These are phyloP conservation scores for Pogoniulus pusillus DNA, from an alignment of 2,797 vertebrate species.

Conservation along the genomic window DNA sequence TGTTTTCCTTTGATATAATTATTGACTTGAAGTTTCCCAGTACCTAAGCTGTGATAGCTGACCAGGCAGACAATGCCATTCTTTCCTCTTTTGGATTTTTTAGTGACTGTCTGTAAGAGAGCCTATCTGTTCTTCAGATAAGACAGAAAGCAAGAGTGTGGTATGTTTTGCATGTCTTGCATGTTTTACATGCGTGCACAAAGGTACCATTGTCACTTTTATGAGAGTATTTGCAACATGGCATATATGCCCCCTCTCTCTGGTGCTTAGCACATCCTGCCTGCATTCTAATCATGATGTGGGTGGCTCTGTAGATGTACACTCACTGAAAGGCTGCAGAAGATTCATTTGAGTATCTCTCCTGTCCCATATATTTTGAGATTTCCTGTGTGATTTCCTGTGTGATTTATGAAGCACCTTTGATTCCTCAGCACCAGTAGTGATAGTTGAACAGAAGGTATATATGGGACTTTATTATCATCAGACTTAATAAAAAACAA, in stretches of 20 bases:
- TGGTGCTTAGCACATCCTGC: background rate
- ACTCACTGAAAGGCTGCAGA: background rate
- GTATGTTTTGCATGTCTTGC: background rate
- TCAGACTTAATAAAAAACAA: background rate
- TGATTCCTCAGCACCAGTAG: background rate
- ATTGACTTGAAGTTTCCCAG: background rate
- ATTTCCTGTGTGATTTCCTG: background rate
- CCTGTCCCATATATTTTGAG: background rate
- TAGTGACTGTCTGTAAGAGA: background rate
- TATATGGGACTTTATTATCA: background rate
- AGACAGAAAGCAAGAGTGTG: background rate
- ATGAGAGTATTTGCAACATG: background rate
- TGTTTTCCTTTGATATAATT: background rate
- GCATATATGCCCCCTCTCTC: background rate
- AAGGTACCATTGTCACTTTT: background rate
- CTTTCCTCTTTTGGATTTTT: background rate
- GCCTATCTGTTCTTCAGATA: background rate
- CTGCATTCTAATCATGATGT: accelerated
- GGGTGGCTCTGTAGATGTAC: no score
- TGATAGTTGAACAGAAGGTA: background rate
- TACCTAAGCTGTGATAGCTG: background rate
- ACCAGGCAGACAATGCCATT: background rate
- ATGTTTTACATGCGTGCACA: background rate
- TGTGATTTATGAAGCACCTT: background rate
- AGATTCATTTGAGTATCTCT: background rate